These are phyloP conservation scores for Pegea sp. DNA, from an alignment of 23 tunicate species.

Conservation along the genomic window DNA sequence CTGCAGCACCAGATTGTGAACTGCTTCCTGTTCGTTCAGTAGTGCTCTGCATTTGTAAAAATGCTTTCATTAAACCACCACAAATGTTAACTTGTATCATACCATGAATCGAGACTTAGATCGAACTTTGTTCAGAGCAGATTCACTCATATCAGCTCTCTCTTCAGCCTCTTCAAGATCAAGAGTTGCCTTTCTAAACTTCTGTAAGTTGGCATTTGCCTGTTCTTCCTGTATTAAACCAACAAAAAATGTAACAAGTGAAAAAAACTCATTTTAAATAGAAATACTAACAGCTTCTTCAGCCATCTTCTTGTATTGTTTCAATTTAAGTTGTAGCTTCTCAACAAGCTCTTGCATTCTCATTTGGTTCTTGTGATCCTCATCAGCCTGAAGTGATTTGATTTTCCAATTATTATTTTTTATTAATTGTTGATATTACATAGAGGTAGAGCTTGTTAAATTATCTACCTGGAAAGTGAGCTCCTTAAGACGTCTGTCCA, in stretches of 20 bases:
- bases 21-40: too few species aligned
- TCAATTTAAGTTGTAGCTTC: slow-evolving; percentile 79
- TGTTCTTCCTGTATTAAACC: slow-evolving; percentile 69
- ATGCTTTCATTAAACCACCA: too few species aligned
- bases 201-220: slow-evolving; percentile 79
- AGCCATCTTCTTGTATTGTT: slow-evolving; percentile 95
- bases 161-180: slow-evolving; percentile 98
- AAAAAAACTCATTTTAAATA: too few species aligned
- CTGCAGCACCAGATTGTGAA: too few species aligned
- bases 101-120: slow-evolving; percentile 92
- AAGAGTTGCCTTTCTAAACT: slow-evolving; percentile 80
- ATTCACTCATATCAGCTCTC: slow-evolving; percentile 94
- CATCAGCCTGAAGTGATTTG: slow-evolving; percentile 88
- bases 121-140: slow-evolving; percentile 91
- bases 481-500: slow-evolving; percentile 90
- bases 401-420: too few species aligned
- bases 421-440: not conserved
- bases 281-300: slow-evolving; percentile 72
- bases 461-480: slow-evolving; percentile 65
- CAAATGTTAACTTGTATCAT: slow-evolving; percentile 5
- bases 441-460: not conserved
- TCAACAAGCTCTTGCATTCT: slow-evolving; percentile 97
- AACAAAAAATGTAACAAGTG: too few species aligned
- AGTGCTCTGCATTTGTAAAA: too few species aligned
- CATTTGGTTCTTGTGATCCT: slow-evolving; percentile 79